Percentiles rank a stretch among this genome's conserved stretches.
phyloP scores from a whole-genome alignment of 2,888 invertebrate genomes.

The Eurytoma adleriae region DNA sequence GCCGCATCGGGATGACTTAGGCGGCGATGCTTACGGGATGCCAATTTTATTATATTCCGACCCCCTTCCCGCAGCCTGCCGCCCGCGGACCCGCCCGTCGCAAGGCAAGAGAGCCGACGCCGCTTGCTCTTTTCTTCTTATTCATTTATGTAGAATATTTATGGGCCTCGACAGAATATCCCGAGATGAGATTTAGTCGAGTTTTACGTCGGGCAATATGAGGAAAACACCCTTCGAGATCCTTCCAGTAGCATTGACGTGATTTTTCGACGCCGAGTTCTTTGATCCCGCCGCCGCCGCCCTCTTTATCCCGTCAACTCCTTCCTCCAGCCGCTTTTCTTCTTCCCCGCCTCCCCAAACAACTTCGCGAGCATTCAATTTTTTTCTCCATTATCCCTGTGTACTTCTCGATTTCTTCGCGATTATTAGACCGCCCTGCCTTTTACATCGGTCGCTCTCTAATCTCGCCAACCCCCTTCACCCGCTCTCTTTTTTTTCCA shows the following conservation, averaged over 20 bases:
- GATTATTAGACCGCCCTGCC: conserved; percentile 11
- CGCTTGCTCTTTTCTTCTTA: background rate
- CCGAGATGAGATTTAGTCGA: conserved; percentile 17
- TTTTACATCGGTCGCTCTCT: conserved; percentile 1
- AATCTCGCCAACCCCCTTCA: background rate
- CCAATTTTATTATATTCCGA: conserved; percentile 39
- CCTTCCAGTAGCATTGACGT: background rate
- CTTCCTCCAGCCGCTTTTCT: background rate
- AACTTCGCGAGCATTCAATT: conserved; percentile 32
- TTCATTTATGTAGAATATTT: conserved; percentile 48
- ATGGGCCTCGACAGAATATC: background rate
- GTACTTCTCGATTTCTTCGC: conserved; percentile 28
- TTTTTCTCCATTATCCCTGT: conserved; percentile 17
- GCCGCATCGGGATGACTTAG: conserved; percentile 35
- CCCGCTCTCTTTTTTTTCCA: conserved; percentile 1
- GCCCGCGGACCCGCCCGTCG: background rate
- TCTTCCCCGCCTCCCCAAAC: background rate
- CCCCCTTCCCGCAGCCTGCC: background rate
- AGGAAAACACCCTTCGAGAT: background rate
- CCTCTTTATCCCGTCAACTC: conserved; percentile 1
- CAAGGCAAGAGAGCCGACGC: background rate
- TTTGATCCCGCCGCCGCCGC: background rate
- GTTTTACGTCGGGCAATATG: conserved; percentile 16
- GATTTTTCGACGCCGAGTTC: conserved; percentile 4
- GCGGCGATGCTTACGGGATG: conserved; percentile 35